Base-by-base conservation (phyloP, 2,113 vertebrate genomes). In the Motacilla alba region DNA sequence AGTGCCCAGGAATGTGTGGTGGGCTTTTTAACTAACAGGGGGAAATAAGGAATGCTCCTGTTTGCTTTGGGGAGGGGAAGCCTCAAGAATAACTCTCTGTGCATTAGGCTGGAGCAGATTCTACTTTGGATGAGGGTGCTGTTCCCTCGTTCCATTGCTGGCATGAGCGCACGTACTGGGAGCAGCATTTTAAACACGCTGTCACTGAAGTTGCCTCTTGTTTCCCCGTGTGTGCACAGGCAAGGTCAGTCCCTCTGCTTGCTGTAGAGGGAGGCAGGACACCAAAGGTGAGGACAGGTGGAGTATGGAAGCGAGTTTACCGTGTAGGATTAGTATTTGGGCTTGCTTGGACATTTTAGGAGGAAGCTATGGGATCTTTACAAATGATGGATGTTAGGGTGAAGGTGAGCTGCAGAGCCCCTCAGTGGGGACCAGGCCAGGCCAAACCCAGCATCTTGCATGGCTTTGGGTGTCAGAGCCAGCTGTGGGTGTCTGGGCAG, bases 41-140 rank as follows among this genome's bases (percentile, higher is more conserved):
- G 69, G 35, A 82, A 77, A 75, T 60, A 52, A 93, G 28, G 92
- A 95, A 63, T 72, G 92, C 5, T 86, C 8, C 79, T 93, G 76
- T 78, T 88, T 78, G 64, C 56, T 83, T 72, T 70, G 79, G 60
- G 72, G 50, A n/a, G 41, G 53, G 24, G 13, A 91, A 88, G 59
- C 90, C 91, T 95, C 75, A 77, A 80, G 87, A 91, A 83, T 47
- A 83, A 72, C 35, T 62, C 68, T 91, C 82, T 95, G 85, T 95
- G 82, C 68, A 63, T 80, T 23, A 74, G 30, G 12, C 78, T 55
- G 37, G 79, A 86, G 89, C 76, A 63, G 67, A 46, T 88, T n/a
- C 58, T 33, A 8, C 62, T 64, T n/a, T 37, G 89, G 49, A 35
- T 58, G 62, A 50, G 41, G 12, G 13, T 62, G 66, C 55, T 83